Evolutionary conservation across 2,113 vertebrate species (phyloP), one percentile per base, ranked within the genome.

Genomic region (Burhinus oedicnemus): DNA sequence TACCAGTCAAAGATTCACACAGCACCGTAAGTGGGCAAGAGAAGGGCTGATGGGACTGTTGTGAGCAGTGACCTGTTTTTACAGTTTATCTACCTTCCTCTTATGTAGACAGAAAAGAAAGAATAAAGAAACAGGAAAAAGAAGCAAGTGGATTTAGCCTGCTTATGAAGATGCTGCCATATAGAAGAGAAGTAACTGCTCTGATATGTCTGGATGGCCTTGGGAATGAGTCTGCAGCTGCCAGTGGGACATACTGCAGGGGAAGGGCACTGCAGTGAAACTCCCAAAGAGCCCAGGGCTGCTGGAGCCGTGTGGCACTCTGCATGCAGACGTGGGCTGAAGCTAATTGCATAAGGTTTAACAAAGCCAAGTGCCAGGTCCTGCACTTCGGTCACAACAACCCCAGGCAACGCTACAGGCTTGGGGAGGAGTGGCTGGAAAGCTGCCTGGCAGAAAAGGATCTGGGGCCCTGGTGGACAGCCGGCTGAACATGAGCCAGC

Each of bases 301-400:
- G 25, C 49, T 7, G 62, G 8, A 79, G 12, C 42, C 15, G 1
- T 1, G 40, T 2, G 8, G 21, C 2, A 13, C 7, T 3, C 60
- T 27, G 44, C 38, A 6, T 38, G 4, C 0, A 25, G 45, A 3
- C 0, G 2, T n/a, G n/a, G n/a, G n/a, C n/a, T n/a, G n/a, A n/a
- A n/a, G n/a, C n/a, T n/a, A n/a, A n/a, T n/a, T n/a, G n/a, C n/a
- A n/a, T n/a, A n/a, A n/a, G n/a, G n/a, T n/a, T n/a, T n/a, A n/a
- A n/a, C n/a, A n/a, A n/a, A n/a, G n/a, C n/a, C n/a, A n/a, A n/a
- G n/a, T n/a, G n/a, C n/a, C n/a, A n/a, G n/a, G n/a, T n/a, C n/a
- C n/a, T n/a, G n/a, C n/a, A n/a, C n/a, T n/a, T n/a, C n/a, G n/a
- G n/a, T n/a, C n/a, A n/a, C n/a, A n/a, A n/a, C n/a, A n/a, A n/a